Evolutionary conservation across 2,797 vertebrate species (phyloP).

Genomic region (Chanos chanos): DNA sequence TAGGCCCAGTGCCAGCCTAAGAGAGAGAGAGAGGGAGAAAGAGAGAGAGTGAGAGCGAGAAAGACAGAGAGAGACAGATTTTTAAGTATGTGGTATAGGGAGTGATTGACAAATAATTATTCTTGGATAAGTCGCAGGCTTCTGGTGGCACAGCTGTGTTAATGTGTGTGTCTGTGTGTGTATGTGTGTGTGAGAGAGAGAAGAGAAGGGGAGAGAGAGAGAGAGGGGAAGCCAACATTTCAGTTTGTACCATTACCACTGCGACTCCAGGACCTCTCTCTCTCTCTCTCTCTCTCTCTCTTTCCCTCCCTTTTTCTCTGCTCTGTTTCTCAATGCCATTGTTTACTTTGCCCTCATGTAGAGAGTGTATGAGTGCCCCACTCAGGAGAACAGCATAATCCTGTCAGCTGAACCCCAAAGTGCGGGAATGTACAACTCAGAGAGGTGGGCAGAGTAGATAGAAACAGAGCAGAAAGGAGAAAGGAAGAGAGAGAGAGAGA

Average conservation of each 20-base stretch:
- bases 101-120: neutral
- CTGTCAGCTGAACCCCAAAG: conserved; percentile 52
- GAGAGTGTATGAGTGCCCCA: conserved; percentile 37
- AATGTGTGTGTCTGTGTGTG: neutral
- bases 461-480: neutral
- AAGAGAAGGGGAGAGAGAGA: neutral
- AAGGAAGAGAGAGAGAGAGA: neutral
- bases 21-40: conserved; percentile 12
- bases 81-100: no score
- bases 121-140: no score
- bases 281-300: no score
- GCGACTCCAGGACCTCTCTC: no score
- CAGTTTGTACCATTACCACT: conserved; percentile 47
- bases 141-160: no score
- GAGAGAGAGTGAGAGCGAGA: neutral
- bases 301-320: neutral
- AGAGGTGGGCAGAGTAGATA: neutral
- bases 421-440: conserved; percentile 36
- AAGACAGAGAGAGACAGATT: neutral
- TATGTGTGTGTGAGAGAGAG: neutral
- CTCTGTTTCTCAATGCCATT: conserved; percentile 19
- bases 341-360: conserved; percentile 47
- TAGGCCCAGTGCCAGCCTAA: conserved; percentile 60
- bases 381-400: conserved; percentile 41
- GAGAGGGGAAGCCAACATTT: neutral